Evolutionary conservation across 2,113 vertebrate genomes (phyloP), one percentile per base, ranked within the genome.

Genomic region (Chamaea fasciata): DNA sequence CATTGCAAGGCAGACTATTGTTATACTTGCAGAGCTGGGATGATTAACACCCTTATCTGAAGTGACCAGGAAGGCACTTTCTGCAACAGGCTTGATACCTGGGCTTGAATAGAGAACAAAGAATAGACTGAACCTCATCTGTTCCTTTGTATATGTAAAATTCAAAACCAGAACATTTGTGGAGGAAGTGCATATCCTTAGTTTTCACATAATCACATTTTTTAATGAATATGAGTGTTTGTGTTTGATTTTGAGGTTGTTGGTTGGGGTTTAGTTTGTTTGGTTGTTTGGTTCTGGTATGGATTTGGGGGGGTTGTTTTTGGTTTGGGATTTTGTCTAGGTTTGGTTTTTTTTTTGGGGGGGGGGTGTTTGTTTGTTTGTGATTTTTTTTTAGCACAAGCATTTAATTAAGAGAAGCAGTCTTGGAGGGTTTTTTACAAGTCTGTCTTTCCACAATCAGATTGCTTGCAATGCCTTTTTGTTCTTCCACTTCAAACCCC

Each of bases 241-340:
- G 6, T 55, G 13, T 33, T 87, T 39, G 9, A 3, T 33, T 88
- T 88, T 79, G 20, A 55, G 6, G 8, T 18, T 42, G 0, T 31
- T 52, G 15, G 1, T 39, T 63, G 16, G 9, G 4, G 13, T 57
- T 63, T 63, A 4, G 15, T 6, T 60, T 16, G 13, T 5, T 64
- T 53, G 9, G 3, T 28, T 46, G 13, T 4, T 63, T 52, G 12
- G 7, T 28, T 47, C 53, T 46, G n/a, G 8, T 21, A 26, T 27
- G 13, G 2, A 1, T 7, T 42, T 30, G 15, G 2, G 8, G 20
- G 13, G 1, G 13, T 3, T 15, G 3, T 1, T 7, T 74, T 81
- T 42, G 35, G 11, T 47, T 87, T 53, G 5, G 13, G 52, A 71
- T 62, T 70, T 82, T 18, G 16, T 28, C 30, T 28, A 15, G 28